Base-by-base conservation (phyloP, 1,140 invertebrate species). In the Prorops nasuta region DNA sequence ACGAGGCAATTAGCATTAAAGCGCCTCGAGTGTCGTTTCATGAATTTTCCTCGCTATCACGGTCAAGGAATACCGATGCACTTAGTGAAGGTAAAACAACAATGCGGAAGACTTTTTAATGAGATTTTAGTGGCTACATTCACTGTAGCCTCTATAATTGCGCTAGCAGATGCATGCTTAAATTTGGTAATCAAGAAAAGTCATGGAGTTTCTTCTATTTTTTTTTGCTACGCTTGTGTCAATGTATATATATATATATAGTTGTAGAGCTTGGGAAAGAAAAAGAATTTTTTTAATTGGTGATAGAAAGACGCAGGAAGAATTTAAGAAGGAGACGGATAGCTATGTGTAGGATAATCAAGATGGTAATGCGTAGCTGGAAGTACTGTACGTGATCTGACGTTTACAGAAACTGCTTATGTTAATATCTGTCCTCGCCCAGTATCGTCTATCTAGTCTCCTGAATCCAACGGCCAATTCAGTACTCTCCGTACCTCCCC, bases 401-500 rank as follows among this genome's bases (percentile, higher is more conserved):
- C 45, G 53, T 52, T 57, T 64, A 60, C 60, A 67, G 51, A 59
- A 66, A 63, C 65, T 63, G 61, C 61, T 67, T 66, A 66, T 61
- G 65, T 67, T 67, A 66, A 67, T 67, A 67, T 58, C 56, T 60
- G 52, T 64, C 56, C 53, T 56, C 44, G 45, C 12, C 40, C 49
- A n/a, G n/a, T n/a, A n/a, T n/a, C n/a, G n/a, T n/a, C 18, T 53
- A 35, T 47, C 47, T 9, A 35, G 3, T 20, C 20, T 10, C 9
- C 4, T 4, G 12, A 20, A 37, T 14, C 31, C 10, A n/a, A 22
- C 24, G 2, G 31, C 22, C 49, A 38, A 20, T 35, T 28, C 31
- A 3, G 18, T 10, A 4, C 37, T 38, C 37, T 19, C 37, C 40
- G 31, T 35, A 16, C 24, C 24, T 21, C 39, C 44, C 19, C 22